phyloP scores from a whole-genome alignment of 2,113 vertebrate genomes.

The Arizona elegans region DNA sequence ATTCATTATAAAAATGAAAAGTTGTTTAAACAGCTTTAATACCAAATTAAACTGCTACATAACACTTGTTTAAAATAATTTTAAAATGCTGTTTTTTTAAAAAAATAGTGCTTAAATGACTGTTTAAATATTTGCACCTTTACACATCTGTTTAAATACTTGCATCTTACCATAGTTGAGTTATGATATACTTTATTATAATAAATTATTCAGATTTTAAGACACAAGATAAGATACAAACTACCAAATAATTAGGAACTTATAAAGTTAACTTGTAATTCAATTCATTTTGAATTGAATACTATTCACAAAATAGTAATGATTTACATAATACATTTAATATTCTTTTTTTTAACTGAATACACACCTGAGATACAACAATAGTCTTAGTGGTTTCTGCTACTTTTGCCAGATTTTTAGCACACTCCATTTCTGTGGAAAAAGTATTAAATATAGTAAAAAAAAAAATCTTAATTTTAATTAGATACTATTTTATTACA shows the following conservation, averaged over 20 bases:
- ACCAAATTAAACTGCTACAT: background rate
- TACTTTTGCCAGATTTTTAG: constrained; percentile 91
- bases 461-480: background rate
- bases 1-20: constrained; percentile 17
- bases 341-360: background rate
- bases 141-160: background rate
- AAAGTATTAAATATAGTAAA: background rate
- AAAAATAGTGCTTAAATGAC: background rate
- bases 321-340: background rate
- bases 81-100: background rate
- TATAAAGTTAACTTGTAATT: background rate
- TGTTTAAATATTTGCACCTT: background rate
- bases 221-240: background rate
- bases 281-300: background rate
- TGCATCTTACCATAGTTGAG: background rate
- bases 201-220: background rate
- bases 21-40: background rate
- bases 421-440: constrained; percentile 86
- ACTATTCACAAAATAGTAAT: background rate
- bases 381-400: constrained; percentile 87
- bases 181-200: background rate
- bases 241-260: background rate
- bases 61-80: background rate
- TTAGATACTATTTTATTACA: constrained; percentile 34
- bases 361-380: constrained; percentile 84